Base-by-base conservation (phyloP, 2,888 invertebrate genomes). In the Pristionchus arcanus region DNA sequence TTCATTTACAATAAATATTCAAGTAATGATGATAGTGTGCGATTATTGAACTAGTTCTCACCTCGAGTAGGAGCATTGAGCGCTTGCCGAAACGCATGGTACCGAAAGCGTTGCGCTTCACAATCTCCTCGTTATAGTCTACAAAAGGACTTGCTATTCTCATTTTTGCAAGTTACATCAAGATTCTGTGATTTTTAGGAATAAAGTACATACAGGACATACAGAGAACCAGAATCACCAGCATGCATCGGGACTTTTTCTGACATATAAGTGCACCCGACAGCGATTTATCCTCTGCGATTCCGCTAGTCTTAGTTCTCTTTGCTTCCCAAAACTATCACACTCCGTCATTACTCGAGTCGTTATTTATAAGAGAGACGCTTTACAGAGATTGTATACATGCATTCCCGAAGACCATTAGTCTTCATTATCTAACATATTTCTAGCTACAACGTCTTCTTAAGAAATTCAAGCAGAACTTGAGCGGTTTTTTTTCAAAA, bases 21-120 rank as follows among this genome's bases (percentile, higher is more conserved):
- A 49, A n/a, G n/a, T n/a, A n/a, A n/a, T 49, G 42, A 49, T 49
- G 42, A 49, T 13, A 49, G 42, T 11, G 42, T 49, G 0, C 42
- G 13, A 49, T 49, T 49, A 49, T 49, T 49, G 0, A 11, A 49
- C 42, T 49, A 11, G 42, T 11, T 53, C 74, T 49, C n/a, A 85
- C 84, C 84, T 85, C 84, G 34, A 59, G 21, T 9, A 59, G 34
- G 16, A 9, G 42, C 42, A 7, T 49, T 4, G 88, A 42, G 21
- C 92, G 87, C 85, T 92, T 92, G 21, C 92, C 92, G 83, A 92
- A 92, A 15, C 92, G 91, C 93, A 93, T 94, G n/a, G 91, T 91
- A 66, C 91, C 91, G 31, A 92, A 90, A 25, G 92, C 91, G 34
- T 89, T 90, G n/a, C 90, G 84, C 59, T 85, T 84, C 34, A 68